Evolutionary conservation across 2,888 invertebrate species (phyloP).

Genomic region (Chaitophorus viminalis): DNA sequence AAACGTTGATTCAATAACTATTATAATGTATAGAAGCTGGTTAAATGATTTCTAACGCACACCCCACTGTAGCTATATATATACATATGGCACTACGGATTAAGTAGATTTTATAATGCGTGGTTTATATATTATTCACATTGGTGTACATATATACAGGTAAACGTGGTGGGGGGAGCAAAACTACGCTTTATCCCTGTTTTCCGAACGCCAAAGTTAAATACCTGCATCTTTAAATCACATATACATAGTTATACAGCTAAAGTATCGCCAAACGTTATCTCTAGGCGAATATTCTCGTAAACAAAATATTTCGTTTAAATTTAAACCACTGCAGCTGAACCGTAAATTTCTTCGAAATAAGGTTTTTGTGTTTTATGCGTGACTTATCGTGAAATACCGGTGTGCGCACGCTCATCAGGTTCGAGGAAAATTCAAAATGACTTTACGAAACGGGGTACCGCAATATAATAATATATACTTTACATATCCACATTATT

Average conservation of each 20-base stretch:
- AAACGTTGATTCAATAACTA: too few relatives aligned
- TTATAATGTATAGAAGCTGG: too few relatives aligned
- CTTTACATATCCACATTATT: neutral
- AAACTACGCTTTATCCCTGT: neutral
- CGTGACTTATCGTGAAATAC: conserved; percentile 1
- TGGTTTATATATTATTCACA: neutral
- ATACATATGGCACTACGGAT: neutral
- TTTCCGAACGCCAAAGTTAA: conserved; percentile 1
- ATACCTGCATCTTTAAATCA: conserved; percentile 14
- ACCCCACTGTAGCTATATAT: too few relatives aligned
- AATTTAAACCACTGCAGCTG: conserved; percentile 7
- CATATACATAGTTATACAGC: neutral
- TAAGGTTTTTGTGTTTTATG: neutral
- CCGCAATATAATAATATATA: neutral
- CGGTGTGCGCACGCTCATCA: neutral
- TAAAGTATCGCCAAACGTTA: neutral
- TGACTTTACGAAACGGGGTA: neutral
- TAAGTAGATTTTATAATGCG: neutral
- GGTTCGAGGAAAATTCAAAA: neutral
- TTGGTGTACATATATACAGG: neutral
- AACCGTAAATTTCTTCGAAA: conserved; percentile 12
- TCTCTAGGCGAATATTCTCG: neutral
- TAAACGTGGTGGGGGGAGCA: neutral
- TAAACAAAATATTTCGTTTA: neutral
- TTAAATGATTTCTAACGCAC: neutral